A percentile compares a stretch with the other conserved stretches of the same genome.
Evolutionary conservation across 2,888 invertebrate genomes (phyloP).

Genomic region (Machimus rusticus): DNA sequence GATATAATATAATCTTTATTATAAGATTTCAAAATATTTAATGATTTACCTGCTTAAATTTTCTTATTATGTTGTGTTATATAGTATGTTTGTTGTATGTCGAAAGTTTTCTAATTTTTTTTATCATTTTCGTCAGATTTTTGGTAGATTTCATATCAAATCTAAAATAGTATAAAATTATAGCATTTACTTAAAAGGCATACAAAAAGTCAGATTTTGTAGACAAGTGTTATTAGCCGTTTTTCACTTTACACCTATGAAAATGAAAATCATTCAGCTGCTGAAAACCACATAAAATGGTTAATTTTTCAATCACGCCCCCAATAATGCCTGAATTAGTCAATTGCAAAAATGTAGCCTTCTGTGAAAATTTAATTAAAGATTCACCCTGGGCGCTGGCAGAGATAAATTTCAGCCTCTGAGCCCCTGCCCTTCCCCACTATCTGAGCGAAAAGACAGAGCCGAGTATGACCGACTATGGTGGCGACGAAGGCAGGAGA

Average conservation of each 20-base stretch:
- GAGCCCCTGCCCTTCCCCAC: background rate
- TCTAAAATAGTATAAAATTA: no score
- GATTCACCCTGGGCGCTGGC: background rate
- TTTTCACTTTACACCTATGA: background rate
- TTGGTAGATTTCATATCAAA: no score
- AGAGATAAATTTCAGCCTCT: background rate
- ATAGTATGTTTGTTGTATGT: no score
- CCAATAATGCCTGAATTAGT: background rate
- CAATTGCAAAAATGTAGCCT: background rate
- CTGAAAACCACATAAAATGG: background rate
- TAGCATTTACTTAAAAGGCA: no score
- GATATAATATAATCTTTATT: no score
- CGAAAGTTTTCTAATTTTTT: no score
- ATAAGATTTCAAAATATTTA: no score
- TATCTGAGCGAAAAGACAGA: background rate
- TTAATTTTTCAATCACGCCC: background rate
- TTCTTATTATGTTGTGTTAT: no score
- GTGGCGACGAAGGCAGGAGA: background rate
- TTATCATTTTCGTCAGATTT: no score
- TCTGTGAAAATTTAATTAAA: background rate
- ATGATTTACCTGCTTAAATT: no score
- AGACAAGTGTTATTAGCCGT: background rate
- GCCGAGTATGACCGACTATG: background rate
- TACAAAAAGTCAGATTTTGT: no score
- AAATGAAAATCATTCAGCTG: background rate